phyloP scores from a whole-genome alignment of 1,140 invertebrate species.

The Drosophila pseudoobscura region DNA sequence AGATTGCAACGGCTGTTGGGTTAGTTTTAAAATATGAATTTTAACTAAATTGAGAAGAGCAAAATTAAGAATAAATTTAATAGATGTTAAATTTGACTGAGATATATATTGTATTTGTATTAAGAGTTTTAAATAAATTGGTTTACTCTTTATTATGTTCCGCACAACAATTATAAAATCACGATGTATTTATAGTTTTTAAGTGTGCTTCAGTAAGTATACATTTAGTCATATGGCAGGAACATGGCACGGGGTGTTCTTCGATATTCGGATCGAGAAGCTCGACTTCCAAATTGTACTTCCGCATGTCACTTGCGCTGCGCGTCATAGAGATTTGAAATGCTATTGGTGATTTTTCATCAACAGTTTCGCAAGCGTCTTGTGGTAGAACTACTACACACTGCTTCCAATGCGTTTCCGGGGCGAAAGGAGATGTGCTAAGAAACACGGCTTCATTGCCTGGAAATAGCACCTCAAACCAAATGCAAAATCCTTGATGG shows the following conservation, averaged over 20 bases:
- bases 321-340: slow-evolving; percentile 87
- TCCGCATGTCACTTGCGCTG: slow-evolving; percentile 83
- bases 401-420: slow-evolving; percentile 98
- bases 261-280: slow-evolving; percentile 88
- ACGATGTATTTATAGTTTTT: slow-evolving; percentile 67
- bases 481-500: slow-evolving; percentile 90
- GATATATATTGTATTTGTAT: slow-evolving; percentile 70
- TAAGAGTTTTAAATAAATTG: slow-evolving; percentile 51
- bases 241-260: slow-evolving; percentile 90
- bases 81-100: slow-evolving; percentile 78
- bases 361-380: slow-evolving; percentile 83
- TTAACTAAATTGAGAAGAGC: slow-evolving; percentile 21
- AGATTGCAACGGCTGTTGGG: slow-evolving; percentile 72
- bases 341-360: slow-evolving; percentile 87
- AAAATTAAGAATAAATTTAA: slow-evolving; percentile 15
- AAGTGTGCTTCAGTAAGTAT: slow-evolving; percentile 86
- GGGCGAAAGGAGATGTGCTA: slow-evolving; percentile 89
- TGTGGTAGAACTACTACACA: slow-evolving; percentile 91
- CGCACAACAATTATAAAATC: not conserved
- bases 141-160: slow-evolving; percentile 16
- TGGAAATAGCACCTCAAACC: slow-evolving; percentile 87
- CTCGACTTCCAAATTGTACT: slow-evolving; percentile 86
- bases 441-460: slow-evolving; percentile 85
- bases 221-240: slow-evolving; percentile 90
- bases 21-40: slow-evolving; percentile 30